Evolutionary conservation across 1,140 invertebrate species (phyloP), one percentile per base, ranked within the genome.

Genomic region (Drosophila tsacasi): DNA sequence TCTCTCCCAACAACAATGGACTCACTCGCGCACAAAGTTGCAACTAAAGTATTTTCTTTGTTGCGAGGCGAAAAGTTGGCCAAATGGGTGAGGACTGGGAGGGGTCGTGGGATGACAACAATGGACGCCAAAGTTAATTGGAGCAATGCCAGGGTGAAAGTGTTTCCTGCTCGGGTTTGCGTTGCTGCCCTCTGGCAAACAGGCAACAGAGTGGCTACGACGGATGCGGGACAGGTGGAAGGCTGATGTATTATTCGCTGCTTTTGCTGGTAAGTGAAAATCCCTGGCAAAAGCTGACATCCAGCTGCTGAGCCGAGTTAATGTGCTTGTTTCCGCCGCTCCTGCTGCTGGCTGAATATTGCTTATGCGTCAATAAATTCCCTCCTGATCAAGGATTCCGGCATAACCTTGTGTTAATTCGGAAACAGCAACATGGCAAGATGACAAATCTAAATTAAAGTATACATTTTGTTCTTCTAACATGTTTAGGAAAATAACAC

Each of bases 61-160:
- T 59, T 52, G 47, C 6, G 44, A 65, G 37, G 17, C 12, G 10
- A 37, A 25, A 49, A 15, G 21, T 39, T 57, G 54, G 35, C 9
- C 5, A 23, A 39, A 39, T 4, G 9, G 6, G 9, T 25, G 25
- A 12, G 39, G 50, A 30, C 19, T 10, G 8, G 30, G 5, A 30
- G 65, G 44, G 42, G 49, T 37, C 25, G 57, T 40, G 30, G 25
- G 63, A 54, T 71, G 76, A 80, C 72, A 89, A 87, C 76, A 74
- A 89, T 74, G 42, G 80, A 42, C 64, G 61, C 49, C 72, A 59
- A 50, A 89, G 76, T 80, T 83, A 87, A 87, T 83, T 86, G 83
- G 69, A 79, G 66, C 59, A 77, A 74, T 80, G 79, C 61, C 62
- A 52, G 60, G 32, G 46, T 21, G 35, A 55, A n/a, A 35, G 30